Evolutionary conservation across 1,140 invertebrate species (phyloP).

Genomic region (Thaumatotibia leucotreta): DNA sequence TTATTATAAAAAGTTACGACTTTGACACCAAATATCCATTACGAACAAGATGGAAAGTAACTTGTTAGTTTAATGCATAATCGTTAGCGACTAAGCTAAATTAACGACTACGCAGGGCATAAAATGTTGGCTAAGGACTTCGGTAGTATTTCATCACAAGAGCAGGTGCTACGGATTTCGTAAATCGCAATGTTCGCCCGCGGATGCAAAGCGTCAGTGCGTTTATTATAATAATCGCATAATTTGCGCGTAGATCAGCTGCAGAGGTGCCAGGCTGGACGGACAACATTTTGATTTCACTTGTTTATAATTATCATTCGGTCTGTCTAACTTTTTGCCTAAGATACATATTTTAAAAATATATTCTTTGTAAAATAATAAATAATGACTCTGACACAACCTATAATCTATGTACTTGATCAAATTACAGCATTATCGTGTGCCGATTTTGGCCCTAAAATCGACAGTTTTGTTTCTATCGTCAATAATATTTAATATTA

Average conservation of each 20-base stretch:
- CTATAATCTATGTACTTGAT: too few species aligned
- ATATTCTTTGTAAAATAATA: too few species aligned
- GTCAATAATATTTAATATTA: too few species aligned
- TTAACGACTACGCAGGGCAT: not conserved
- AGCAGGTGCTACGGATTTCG: slow-evolving; percentile 9
- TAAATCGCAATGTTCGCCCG: slow-evolving; percentile 1
- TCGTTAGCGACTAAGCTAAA: not conserved
- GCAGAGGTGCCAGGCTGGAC: not conserved
- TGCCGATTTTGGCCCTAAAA: too few species aligned
- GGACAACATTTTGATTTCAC: not conserved
- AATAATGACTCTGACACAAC: too few species aligned
- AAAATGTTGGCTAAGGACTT: not conserved
- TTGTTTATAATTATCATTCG: not conserved
- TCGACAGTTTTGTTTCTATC: too few species aligned
- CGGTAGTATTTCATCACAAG: not conserved
- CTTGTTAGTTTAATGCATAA: not conserved
- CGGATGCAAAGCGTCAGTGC: slow-evolving; percentile 7
- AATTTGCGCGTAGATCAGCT: slow-evolving; percentile 3
- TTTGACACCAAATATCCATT: too few species aligned
- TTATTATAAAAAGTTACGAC: too few species aligned
- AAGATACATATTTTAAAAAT: too few species aligned
- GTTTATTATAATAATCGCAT: slow-evolving; percentile 11
- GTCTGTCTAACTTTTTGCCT: too few species aligned
- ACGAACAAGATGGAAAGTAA: too few species aligned
- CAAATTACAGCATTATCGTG: too few species aligned